phyloP scores from a whole-genome alignment of 2,888 invertebrate genomes.

The Lamellibrachia satsuma region DNA sequence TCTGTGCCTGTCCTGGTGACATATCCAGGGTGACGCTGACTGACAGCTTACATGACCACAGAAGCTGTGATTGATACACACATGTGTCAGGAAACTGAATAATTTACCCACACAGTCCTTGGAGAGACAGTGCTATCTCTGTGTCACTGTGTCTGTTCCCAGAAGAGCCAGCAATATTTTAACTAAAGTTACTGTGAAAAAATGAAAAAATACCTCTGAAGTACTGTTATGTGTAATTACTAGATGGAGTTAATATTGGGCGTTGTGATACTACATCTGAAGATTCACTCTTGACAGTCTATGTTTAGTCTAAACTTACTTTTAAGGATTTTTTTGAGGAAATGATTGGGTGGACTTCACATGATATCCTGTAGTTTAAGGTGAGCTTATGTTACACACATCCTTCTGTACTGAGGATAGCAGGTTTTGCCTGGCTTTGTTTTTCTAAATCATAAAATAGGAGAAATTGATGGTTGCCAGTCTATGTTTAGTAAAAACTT shows the following conservation, averaged over 20 bases:
- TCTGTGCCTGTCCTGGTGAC: background rate
- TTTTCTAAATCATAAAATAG: background rate
- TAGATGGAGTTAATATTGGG: no score
- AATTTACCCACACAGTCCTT: background rate
- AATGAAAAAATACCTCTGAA: background rate
- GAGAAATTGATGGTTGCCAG: background rate
- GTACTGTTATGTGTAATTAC: background rate
- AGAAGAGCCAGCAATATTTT: background rate
- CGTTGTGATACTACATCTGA: no score
- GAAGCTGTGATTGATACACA: background rate
- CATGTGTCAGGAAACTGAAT: background rate
- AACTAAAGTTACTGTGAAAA: background rate
- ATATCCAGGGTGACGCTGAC: background rate
- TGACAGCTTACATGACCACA: background rate
- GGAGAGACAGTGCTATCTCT: background rate
- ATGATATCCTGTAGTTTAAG: background rate
- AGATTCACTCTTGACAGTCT: background rate
- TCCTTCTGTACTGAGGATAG: background rate
- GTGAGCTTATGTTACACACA: background rate
- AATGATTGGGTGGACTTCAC: background rate
- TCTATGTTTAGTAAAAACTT: background rate
- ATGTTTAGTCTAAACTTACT: background rate
- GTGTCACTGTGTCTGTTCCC: background rate
- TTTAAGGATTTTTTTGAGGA: background rate
- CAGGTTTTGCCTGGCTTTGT: background rate